phyloP scores from a whole-genome alignment of 2,888 invertebrate genomes.

The Smittia aterrima region DNA sequence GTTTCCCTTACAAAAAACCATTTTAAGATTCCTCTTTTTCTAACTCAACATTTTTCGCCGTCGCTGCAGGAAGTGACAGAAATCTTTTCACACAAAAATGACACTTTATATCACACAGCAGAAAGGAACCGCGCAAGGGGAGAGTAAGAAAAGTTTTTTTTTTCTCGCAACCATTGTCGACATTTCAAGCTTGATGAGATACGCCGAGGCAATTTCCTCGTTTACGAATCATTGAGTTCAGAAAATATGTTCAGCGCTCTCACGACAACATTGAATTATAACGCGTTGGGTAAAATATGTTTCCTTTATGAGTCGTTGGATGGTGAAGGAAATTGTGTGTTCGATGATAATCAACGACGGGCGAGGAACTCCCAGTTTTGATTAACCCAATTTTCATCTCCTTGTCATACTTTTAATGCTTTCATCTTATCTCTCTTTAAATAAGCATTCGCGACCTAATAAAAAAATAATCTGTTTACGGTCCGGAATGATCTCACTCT shows the following conservation, averaged over 20 bases:
- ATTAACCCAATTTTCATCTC: too few relatives aligned
- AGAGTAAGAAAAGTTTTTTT: slow-evolving; percentile 1
- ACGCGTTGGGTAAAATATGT: too few relatives aligned
- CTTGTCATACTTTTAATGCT: too few relatives aligned
- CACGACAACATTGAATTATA: not conserved
- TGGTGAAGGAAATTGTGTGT: too few relatives aligned
- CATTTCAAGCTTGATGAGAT: slow-evolving; percentile 38
- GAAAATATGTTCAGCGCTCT: slow-evolving; percentile 6
- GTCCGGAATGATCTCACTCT: not conserved
- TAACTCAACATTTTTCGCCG: not conserved
- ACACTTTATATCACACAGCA: not conserved
- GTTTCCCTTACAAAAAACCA: not conserved
- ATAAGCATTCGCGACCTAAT: too few relatives aligned
- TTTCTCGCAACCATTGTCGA: slow-evolving; percentile 18
- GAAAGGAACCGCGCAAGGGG: not conserved
- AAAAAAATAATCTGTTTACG: slow-evolving; percentile 4
- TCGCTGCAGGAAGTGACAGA: slow-evolving; percentile 13
- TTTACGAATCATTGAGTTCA: slow-evolving; percentile 35
- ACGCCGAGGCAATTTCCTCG: slow-evolving; percentile 37
- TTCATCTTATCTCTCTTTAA: too few relatives aligned
- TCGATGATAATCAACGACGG: too few relatives aligned
- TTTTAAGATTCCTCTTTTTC: too few relatives aligned
- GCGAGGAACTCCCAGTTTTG: too few relatives aligned
- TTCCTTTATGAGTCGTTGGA: too few relatives aligned
- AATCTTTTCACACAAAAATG: slow-evolving; percentile 1